Base-by-base conservation (phyloP, 2,797 vertebrate genomes). In the Megaceryle alcyon region DNA sequence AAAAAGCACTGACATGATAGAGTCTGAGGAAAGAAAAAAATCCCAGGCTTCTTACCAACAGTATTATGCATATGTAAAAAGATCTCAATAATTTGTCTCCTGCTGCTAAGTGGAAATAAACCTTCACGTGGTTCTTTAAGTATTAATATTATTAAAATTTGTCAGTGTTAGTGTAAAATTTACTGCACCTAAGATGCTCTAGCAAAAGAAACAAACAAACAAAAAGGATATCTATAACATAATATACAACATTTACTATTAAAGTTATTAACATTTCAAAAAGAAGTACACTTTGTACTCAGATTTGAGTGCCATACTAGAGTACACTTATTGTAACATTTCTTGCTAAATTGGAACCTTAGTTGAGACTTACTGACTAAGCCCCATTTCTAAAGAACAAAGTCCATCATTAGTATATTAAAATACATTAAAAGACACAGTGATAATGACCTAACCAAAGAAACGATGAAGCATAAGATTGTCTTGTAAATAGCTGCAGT, bases 1-100 rank as follows among this genome's bases (percentile, higher is more conserved):
- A 85, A 88, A 96, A 97, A 97, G 92, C 63, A 70, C 75, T 86
- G 53, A 71, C 64, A 57, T 85, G 91, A 94, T 60, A 90, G 73
- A 91, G 84, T 39, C 37, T 37, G 66, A 86, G 89, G 92, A 86
- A 81, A 82, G 56, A 84, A 39, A 92, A 80, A 78, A 63, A 76
- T 82, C 66, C 59, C 73, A 86, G 64, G 80, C 75, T 90, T 88
- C 91, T 83, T 46, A 75, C 61, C 64, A 88, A 21, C 18, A 71
- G 6, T 35, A 14, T 71, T 69, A 57, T 86, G 82, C 15, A 54
- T 75, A 87, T 3, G 0, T 88, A 56, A 89, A 87, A 91, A 70
- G 46, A 51, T 49, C 31, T 78, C 44, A 31, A 5, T 31, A 69
- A 79, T 64, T 60, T 78, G 57, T 41, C 49, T n/a, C 8, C 49